Percentiles rank a stretch among this genome's conserved stretches.
phyloP scores from a whole-genome alignment of 1,140 invertebrate genomes.

The Zaprionus lachaisei region DNA sequence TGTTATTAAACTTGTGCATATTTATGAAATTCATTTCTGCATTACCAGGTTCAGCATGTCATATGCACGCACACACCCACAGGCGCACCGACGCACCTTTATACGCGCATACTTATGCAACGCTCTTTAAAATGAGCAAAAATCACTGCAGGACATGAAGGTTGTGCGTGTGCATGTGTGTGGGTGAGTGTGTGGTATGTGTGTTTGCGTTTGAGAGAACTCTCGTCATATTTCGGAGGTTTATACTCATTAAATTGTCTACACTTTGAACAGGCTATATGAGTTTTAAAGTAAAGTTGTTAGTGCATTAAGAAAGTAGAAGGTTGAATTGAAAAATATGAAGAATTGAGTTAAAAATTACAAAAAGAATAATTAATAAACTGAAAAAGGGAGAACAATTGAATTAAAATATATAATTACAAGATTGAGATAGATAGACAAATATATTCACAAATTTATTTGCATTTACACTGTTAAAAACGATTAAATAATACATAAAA shows the following conservation, averaged over 20 bases:
- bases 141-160: slow-evolving; percentile 64
- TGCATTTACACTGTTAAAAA: too few relatives aligned
- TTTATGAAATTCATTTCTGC: slow-evolving; percentile 78
- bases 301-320: too few relatives aligned
- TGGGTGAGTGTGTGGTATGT: not conserved
- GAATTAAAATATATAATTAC: too few relatives aligned
- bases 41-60: slow-evolving; percentile 43
- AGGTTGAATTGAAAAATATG: too few relatives aligned
- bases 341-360: too few relatives aligned
- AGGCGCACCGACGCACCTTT: not conserved
- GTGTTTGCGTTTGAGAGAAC: not conserved
- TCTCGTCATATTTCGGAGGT: slow-evolving; percentile 16
- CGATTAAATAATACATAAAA: too few relatives aligned
- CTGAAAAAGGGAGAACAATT: too few relatives aligned
- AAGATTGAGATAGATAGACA: too few relatives aligned
- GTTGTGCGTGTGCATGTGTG: not conserved
- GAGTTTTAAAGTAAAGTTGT: not conserved
- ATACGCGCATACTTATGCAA: slow-evolving; percentile 24
- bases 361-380: rapidly evolving
- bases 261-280: not conserved
- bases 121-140: slow-evolving; percentile 43
- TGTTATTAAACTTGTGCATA: slow-evolving; percentile 76
- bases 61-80: slow-evolving; percentile 21
- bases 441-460: too few relatives aligned
- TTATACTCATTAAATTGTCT: slow-evolving; percentile 13